Base-by-base conservation (phyloP, 2,797 vertebrate genomes). In the Spinibarbus caldwelli region DNA sequence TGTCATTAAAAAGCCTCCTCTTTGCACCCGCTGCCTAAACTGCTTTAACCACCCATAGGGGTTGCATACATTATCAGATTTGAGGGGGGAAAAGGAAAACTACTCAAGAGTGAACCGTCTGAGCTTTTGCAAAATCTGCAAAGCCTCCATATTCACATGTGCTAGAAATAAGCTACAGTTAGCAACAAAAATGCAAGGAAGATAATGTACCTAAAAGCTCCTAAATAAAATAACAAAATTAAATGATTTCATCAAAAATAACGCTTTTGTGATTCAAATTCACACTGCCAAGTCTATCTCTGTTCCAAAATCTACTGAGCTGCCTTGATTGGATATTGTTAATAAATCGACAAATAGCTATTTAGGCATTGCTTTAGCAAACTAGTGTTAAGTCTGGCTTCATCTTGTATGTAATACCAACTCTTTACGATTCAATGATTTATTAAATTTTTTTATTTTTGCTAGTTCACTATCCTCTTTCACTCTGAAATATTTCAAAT, bases 21-120 rank as follows among this genome's bases (percentile, higher is more conserved):
- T 91, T 97, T 96, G 96, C 96, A 94, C 94, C 96, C 95, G 95
- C 95, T 94, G 96, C 95, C 97, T 97, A 97, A 98, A 97, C 96
- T 93, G 96, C 97, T 98, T 97, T 97, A 96, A 96, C 96, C 97
- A 97, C 96, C 97, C 97, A 97, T 96, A 97, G 97, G 97, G 96
- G 96, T 96, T 93, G 96, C 96, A 97, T 97, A 97, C 93, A 97
- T 98, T 97, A 97, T 92, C 93, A 89, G 91, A 92, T 90, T 89
- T 92, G 91, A 94, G 93, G 34, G 43, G 23, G 45, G 43, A 1
- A 2, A 17, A n/a, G 93, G n/a, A 94, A 95, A 95, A 95, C 93
- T 92, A 92, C 90, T 90, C 84, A 86, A 93, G 93, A 92, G 82
- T 93, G 93, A 93, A 94, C 89, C 89, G 82, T 90, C 94, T 93